Base-by-base conservation (phyloP, 2,888 invertebrate genomes). In the Pyralis farinalis region DNA sequence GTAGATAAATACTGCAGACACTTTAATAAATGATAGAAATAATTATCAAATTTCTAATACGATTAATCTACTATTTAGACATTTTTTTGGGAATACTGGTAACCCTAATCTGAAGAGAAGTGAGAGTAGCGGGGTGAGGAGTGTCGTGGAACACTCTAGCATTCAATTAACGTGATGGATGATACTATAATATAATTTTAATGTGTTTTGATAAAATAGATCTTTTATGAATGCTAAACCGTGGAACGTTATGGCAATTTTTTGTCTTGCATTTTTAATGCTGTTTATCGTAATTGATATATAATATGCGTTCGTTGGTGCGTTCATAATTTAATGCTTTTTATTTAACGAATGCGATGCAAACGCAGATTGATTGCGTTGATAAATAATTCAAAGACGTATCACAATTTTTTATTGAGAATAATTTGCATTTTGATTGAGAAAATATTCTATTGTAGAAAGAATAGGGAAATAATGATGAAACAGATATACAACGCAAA, bases 121-220 rank as follows among this genome's bases (percentile, higher is more conserved):
- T 11, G 44, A 43, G 34, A 29, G 43, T 40, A 32, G 38, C 40
- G 30, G 44, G 36, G 38, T 34, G 42, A 35, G 42, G 34, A 27
- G 22, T 37, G 44, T 47, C 38, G 46, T 44, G 46, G 47, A 48
- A 50, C 53, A 53, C 48, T 49, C 42, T 46, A 67, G 77, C 77
- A 80, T 84, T 85, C 84, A 84, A 80, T 86, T 82, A 83, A 72
- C 67, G 61, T 83, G 86, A 87, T 84, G 72, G 84, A 87, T 84
- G 70, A 69, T 72, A 65, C 72, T 72, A 73, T 83, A 79, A 86
- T 84, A 78, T 77, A 75, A 79, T 78, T 79, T 83, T 85, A 82
- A 85, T 85, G 82, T 83, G 82, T 81, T 85, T 77, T 80, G 79
- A 83, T 83, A 82, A 81, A 85, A 83, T 63, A 67, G 62, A 57